Base-by-base conservation (phyloP, 2,113 vertebrate species). In the Microcebus lehilahytsara region DNA sequence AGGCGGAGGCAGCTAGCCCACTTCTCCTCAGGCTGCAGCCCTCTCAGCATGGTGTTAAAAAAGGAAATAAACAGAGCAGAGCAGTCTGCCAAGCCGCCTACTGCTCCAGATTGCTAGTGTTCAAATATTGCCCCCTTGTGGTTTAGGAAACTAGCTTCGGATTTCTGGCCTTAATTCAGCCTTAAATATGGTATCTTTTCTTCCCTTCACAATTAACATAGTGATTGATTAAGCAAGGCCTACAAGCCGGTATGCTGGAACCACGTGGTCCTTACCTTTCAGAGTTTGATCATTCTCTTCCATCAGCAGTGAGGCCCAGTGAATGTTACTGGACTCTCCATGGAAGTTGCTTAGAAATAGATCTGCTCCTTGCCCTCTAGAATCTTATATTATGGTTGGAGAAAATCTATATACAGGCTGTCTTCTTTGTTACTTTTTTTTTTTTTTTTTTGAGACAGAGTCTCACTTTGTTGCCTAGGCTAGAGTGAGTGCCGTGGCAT, bases 41-140 rank as follows among this genome's bases (percentile, higher is more conserved):
- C 42, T 60, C 40, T 60, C 20, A 14, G 66, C 19, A 0, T 11
- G 58, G 22, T 40, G 22, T 81, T 77, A 1, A 40, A 51, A 56
- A 80, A 34, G n/a, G 2, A 79, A 71, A 53, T n/a, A 37, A 81
- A 92, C 14, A 27, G 49, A 58, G 78, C 30, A 0, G 17, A 49
- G 91, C n/a, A 0, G 17, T 75, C 53, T 30, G 53, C 94, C 64
- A 64, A 80, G 34, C 27, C 4, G 12, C 49, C n/a, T 37, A 30
- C 66, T 30, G 60, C 22, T 49, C 42, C 32, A 37, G 2, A 6
- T 87, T 62, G 23, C 72, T 72, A 10, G n/a, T 79, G 58, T 75
- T 71, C 64, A 71, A 25, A 95, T 37, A 80, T 10, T 67, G 95
- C 94, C 97, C 95, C 85, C 96, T 97, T 77, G 93, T 97, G 96